Evolutionary conservation across 2,888 invertebrate genomes (phyloP).

Genomic region (Chaetogeoica ovagalla): DNA sequence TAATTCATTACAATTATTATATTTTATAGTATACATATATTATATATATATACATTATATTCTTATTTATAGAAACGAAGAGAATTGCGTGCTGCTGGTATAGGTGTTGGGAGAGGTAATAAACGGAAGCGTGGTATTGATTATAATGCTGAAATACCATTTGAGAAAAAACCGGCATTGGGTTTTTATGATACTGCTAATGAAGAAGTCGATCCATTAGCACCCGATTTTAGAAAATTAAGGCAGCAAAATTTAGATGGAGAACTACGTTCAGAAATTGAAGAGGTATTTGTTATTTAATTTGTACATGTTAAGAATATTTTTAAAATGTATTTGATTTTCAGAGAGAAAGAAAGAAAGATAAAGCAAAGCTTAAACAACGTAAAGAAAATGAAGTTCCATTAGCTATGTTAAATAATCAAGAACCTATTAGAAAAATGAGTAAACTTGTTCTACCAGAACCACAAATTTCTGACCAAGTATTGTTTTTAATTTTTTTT

Average conservation of each 20-base stretch:
- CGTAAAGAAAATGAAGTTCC: conserved; percentile 96
- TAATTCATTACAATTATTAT: conserved; percentile 43
- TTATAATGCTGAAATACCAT: conserved; percentile 96
- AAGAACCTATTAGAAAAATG: conserved; percentile 87
- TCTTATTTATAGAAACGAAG: conserved; percentile 71
- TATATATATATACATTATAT: background rate
- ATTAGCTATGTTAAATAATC: conserved; percentile 80
- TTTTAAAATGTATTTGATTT: conserved; percentile 56
- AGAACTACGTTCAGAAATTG: conserved; percentile 84
- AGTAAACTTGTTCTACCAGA: conserved; percentile 94
- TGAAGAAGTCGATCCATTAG: conserved; percentile 84
- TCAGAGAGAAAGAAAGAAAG: conserved; percentile 86
- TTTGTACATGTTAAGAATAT: conserved; percentile 40
- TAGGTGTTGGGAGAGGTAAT: conserved; percentile 65
- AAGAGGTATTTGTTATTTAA: conserved; percentile 68
- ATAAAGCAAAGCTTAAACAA: conserved; percentile 92
- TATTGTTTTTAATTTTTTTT: background rate
- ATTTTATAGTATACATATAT: background rate
- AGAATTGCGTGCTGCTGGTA: conserved; percentile 95
- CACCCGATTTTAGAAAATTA: conserved; percentile 86
- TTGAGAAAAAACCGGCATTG: conserved; percentile 88
- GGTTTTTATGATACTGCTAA: conserved; percentile 95
- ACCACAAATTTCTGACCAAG: conserved; percentile 89
- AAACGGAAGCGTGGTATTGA: conserved; percentile 88
- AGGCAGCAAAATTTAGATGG: conserved; percentile 92